A percentile compares a stretch with the other conserved stretches of the same genome.
These are phyloP conservation scores for Haliclystus octoradiatus DNA, from an alignment of 30 jellyfish, hydroid and myxozoan species.

Conservation along the genomic window DNA sequence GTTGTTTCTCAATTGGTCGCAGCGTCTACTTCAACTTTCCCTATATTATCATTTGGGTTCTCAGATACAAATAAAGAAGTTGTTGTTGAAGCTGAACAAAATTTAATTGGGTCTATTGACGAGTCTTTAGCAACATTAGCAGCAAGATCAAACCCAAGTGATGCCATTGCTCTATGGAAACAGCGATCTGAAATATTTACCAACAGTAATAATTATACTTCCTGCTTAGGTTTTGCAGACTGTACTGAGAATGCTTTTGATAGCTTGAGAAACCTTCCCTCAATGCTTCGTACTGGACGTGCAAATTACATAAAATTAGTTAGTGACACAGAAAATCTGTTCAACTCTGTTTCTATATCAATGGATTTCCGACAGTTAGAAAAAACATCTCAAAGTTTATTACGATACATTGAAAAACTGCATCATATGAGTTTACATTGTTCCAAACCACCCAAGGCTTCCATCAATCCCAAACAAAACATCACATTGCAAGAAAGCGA, in stretches of 20 bases:
- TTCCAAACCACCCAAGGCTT: constrained; percentile 28
- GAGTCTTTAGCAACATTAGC: not conserved
- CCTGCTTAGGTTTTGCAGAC: constrained; percentile 38
- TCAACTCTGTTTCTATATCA: not conserved
- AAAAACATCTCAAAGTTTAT: not conserved
- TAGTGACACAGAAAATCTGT: not conserved
- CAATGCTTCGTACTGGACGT: not conserved
- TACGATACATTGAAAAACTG: not conserved
- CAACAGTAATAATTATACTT: constrained; percentile 22
- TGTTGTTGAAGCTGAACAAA: not conserved
- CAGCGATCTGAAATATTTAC: constrained; percentile 30
- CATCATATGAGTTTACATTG: constrained; percentile 10
- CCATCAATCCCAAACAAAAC: not conserved
- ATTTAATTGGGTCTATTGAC: not conserved
- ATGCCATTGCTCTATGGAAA: constrained; percentile 4
- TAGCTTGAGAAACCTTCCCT: constrained; percentile 29
- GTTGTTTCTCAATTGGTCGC: not conserved
- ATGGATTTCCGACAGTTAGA: not conserved
- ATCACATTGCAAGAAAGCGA: constrained; percentile 3
- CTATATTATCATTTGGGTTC: not conserved
- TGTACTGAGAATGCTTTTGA: constrained; percentile 26
- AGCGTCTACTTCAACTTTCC: not conserved
- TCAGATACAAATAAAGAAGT: not conserved
- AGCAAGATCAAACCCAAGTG: not conserved
- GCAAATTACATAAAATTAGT: not conserved